phyloP scores from a whole-genome alignment of 2,113 vertebrate genomes.

The Oreochromis spilurus region DNA sequence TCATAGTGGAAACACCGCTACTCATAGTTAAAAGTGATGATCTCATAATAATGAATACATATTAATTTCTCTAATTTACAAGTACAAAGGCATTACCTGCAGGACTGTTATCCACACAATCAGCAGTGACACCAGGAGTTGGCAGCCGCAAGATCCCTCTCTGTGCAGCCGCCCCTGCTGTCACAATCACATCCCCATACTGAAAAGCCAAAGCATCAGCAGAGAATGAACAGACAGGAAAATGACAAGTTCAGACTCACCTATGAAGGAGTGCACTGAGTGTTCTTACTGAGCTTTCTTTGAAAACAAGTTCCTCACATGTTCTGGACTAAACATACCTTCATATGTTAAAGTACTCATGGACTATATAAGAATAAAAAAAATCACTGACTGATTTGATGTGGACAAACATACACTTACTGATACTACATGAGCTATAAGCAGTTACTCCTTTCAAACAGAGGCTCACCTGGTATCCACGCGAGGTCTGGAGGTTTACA shows the following conservation, averaged over 20 bases:
- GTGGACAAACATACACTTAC: neutral
- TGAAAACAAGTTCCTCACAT: neutral
- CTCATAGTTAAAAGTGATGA: neutral
- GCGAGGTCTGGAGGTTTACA: neutral
- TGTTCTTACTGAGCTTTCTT: neutral
- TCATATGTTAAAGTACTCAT: neutral
- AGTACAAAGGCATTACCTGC: constrained; percentile 73
- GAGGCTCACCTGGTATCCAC: constrained; percentile 69
- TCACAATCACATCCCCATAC: constrained; percentile 77
- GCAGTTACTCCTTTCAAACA: constrained; percentile 9
- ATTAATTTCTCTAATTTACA: rapidly evolving
- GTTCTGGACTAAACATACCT: neutral
- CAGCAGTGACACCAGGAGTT: constrained; percentile 70
- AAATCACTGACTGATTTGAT: neutral
- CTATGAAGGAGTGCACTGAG: neutral
- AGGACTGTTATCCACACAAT: constrained; percentile 78
- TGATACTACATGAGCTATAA: neutral
- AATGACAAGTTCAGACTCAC: neutral
- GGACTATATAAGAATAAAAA: rapidly evolving
- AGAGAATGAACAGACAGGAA: neutral
- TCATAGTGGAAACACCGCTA: neutral
- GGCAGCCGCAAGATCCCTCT: constrained; percentile 76
- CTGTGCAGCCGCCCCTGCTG: constrained; percentile 30
- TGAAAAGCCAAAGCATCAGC: constrained; percentile 44
- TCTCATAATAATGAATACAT: neutral